Conservation (phyloP, 2,797 vertebrate genomes). For the Gastrophryne carolinensis region DNA sequence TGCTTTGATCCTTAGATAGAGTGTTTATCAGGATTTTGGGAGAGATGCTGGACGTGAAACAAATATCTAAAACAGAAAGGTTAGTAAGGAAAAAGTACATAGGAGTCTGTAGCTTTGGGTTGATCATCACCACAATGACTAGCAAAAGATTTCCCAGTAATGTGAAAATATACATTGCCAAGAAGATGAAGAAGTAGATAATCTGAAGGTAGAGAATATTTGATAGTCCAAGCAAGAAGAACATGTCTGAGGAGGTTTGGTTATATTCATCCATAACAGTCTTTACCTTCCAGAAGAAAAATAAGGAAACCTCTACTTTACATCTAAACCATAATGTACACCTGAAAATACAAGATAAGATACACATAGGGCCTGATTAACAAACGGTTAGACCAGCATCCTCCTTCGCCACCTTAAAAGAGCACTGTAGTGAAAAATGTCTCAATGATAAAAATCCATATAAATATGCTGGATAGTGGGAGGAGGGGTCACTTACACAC, state of each 20-base stretch:
- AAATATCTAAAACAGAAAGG: constrained; percentile 6
- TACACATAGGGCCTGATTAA: too few species aligned
- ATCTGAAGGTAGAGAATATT: background rate
- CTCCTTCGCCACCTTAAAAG: too few species aligned
- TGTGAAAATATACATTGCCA: constrained; percentile 5
- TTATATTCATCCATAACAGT: background rate
- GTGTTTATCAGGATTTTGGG: background rate
- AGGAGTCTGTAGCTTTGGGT: background rate
- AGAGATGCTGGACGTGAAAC: background rate
- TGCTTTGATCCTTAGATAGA: background rate
- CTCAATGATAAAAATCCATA: too few species aligned
- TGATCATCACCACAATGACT: background rate
- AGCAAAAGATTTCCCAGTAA: constrained; percentile 17
- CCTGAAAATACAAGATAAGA: too few species aligned
- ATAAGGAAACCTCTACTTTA: too few species aligned
- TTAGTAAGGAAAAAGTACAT: constrained; percentile 21
- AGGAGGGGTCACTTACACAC: too few species aligned
- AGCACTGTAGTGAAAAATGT: too few species aligned
- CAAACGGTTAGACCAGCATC: too few species aligned
- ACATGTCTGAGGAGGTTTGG: background rate
- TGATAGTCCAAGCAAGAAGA: background rate
- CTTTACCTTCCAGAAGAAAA: background rate
- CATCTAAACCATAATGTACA: too few species aligned
- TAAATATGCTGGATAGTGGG: too few species aligned
- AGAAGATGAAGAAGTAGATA: background rate